Evolutionary conservation across 2,888 invertebrate genomes (phyloP).

Genomic region (Trilocha varians): DNA sequence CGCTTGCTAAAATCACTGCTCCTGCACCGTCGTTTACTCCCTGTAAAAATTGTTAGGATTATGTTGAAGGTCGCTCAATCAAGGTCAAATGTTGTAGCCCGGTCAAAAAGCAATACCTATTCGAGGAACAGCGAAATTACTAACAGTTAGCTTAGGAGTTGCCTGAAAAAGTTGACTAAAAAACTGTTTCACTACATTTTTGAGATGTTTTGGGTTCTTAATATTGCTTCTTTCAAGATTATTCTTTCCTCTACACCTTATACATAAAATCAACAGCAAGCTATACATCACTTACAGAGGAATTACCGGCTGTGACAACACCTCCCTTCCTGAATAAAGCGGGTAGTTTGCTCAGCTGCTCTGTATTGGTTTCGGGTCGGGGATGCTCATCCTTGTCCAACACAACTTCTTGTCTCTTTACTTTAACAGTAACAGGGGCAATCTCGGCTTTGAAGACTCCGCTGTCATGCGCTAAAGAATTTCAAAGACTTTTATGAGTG

Average conservation of each 20-base stretch:
- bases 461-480: constrained; percentile 88
- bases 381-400: constrained; percentile 94
- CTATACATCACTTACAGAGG: constrained; percentile 77
- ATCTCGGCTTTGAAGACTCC: constrained; percentile 93
- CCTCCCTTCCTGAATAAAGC: constrained; percentile 94
- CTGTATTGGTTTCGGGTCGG: constrained; percentile 86
- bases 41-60: constrained; percentile 44
- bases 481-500: no score
- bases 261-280: no score
- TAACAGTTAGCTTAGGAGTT: no score
- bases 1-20: constrained; percentile 90
- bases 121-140: no score
- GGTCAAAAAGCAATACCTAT: no score
- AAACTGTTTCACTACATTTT: no score
- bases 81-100: no score
- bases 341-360: constrained; percentile 85
- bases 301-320: constrained; percentile 94
- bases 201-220: no score
- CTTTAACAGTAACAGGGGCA: constrained; percentile 85
- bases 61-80: neutral
- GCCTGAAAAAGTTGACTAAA: no score
- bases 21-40: constrained; percentile 97
- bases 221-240: no score
- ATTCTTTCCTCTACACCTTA: no score
- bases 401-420: constrained; percentile 83